Percentiles rank a stretch among this genome's conserved stretches.
Conservation (phyloP, 2,113 vertebrate genomes). For the Seriola dumerili region DNA sequence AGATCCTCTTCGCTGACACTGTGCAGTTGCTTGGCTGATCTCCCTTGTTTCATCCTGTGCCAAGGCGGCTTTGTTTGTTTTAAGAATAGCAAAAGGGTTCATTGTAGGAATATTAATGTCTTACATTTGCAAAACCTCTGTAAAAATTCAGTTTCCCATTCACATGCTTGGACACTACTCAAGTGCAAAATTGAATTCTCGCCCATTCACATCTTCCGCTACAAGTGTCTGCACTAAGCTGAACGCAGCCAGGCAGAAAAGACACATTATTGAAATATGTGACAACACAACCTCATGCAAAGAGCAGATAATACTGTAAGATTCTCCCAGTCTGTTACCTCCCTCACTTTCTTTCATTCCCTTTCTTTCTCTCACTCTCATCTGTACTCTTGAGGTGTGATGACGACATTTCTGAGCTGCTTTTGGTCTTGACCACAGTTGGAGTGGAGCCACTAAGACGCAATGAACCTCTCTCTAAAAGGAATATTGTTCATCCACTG, state of each 20-base stretch:
- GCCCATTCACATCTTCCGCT: slow-evolving; percentile 65
- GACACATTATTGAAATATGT: slow-evolving; percentile 77
- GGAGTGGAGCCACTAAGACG: slow-evolving; percentile 61
- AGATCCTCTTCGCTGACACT: slow-evolving; percentile 34
- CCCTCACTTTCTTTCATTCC: not conserved
- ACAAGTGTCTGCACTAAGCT: slow-evolving; percentile 76
- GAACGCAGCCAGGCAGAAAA: slow-evolving; percentile 68
- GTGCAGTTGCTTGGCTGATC: slow-evolving; percentile 40
- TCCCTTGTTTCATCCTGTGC: slow-evolving; percentile 34
- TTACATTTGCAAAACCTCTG: slow-evolving; percentile 68
- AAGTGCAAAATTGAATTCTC: slow-evolving; percentile 81
- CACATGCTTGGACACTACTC: slow-evolving; percentile 75
- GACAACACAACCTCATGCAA: slow-evolving; percentile 69
- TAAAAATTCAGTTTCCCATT: slow-evolving; percentile 57
- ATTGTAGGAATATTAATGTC: slow-evolving; percentile 69
- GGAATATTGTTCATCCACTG: slow-evolving; percentile 65
- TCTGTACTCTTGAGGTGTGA: slow-evolving; percentile 34
- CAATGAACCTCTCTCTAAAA: slow-evolving; percentile 46
- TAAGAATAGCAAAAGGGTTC: slow-evolving; percentile 58
- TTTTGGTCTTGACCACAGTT: slow-evolving; percentile 61
- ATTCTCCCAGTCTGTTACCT: slow-evolving; percentile 37
- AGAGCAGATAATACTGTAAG: slow-evolving; percentile 69
- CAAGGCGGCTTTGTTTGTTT: slow-evolving; percentile 61
- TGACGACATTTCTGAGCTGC: slow-evolving; percentile 51
- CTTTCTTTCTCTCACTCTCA: not conserved